Base-by-base conservation (phyloP, 2,888 invertebrate genomes). In the Drosophila planitibia region DNA sequence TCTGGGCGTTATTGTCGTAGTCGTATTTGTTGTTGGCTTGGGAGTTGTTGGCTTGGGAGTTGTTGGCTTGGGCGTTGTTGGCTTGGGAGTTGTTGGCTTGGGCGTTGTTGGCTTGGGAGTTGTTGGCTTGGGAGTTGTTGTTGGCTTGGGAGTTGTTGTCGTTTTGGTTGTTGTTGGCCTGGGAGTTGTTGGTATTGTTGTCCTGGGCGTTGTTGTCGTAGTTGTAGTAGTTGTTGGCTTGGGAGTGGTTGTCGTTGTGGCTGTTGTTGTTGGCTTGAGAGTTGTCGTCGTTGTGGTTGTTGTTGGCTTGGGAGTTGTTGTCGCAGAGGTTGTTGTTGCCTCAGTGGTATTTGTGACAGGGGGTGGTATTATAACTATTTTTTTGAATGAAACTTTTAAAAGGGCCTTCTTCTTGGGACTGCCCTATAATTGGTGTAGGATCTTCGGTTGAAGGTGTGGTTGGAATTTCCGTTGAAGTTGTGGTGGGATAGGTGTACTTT, bases 401-500 rank as follows among this genome's bases (percentile, higher is more conserved):
- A n/a, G 2, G 0, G 0, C 0, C 0, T 39, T 0, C 39, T 10
- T 1, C 4, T 37, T 37, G 19, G 39, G 19, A 9, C 33, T 3
- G 12, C 33, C 0, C 12, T 33, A 4, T 3, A 39, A 9, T 19
- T 22, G 12, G 2, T 41, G n/a, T n/a, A 41, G 41, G 4, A 22
- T 12, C n/a, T 41, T 1, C 41, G 12, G 19, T 39, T 35, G 35
- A 35, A 14, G 35, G 25, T 14, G 68, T 39, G 3, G 5, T 55
- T 0, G 32, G 9, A 14, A 16, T 19, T 52, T 19, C 33, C 6
- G 28, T 25, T 19, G 39, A 19, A 9, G 14, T 33, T 6, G 35
- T 10, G 3, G 55, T 3, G n/a, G 63, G 16, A 25, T 57, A 33
- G 14, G 75, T 67, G 30, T 53, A 55, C 5, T 44, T 51, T 10